Evolutionary conservation across 37 sponge, comb jelly and placozoan genomes (phyloP), one percentile per base, ranked within the genome.

Genomic region (Bolinopsis microptera): DNA sequence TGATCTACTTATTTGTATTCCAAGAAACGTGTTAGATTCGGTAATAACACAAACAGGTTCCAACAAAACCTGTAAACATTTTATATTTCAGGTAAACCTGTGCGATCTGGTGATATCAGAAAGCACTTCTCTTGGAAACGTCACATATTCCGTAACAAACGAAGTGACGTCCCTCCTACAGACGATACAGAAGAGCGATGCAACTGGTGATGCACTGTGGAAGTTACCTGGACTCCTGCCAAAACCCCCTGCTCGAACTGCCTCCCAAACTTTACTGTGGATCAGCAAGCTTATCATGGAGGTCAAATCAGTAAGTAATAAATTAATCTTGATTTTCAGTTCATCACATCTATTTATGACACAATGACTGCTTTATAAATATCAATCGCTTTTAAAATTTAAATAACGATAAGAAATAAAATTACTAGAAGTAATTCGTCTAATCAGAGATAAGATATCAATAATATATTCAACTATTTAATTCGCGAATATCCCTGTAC

Each of bases 271-370:
- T 24, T 27, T 86, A 41, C 61, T 86, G 90, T 86, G 90, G 90
- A 86, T 86, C 90, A 86, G 61, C 90, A 86, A 86, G 31, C 90
- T 86, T 21, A 86, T 86, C 1, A 13, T 86, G 90, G 90, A 86
- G 35, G 61, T 86, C 41, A 86, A 86, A 2, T 86, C 35, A 48
- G 90, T 86, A 1, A 1, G 90, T 86, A 39, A 18, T 35, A 21
- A 67, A 67, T 67, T 18, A 67, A 67, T 22, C 18, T 67, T 13
- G 13, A 67, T 67, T 18, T n/a, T n/a, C n/a, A n/a, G n/a, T n/a
- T n/a, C n/a, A n/a, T n/a, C n/a, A n/a, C n/a, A n/a, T n/a, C n/a
- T n/a, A n/a, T n/a, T n/a, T n/a, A n/a, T n/a, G n/a, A n/a, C n/a
- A n/a, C n/a, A n/a, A n/a, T n/a, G n/a, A n/a, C n/a, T n/a, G n/a